phyloP scores from a whole-genome alignment of 2,888 invertebrate species.

The Brenthis ino region DNA sequence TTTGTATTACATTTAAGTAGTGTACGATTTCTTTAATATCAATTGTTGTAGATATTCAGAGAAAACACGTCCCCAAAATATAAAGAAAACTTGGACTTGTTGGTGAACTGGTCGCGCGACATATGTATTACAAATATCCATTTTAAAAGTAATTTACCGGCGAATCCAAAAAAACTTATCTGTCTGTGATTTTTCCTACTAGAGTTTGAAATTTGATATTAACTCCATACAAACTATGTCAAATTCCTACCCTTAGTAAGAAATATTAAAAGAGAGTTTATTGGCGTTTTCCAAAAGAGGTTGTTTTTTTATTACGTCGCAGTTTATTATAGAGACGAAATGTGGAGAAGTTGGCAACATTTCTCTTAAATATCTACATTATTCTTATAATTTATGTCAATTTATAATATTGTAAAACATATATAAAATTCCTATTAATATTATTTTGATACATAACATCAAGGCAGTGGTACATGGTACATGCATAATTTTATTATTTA shows the following conservation, averaged over 20 bases:
- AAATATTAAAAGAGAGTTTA: no score
- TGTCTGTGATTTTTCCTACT: no score
- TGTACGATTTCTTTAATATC: background rate
- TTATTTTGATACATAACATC: slow-evolving; percentile 63
- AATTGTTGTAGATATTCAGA: slow-evolving; percentile 8
- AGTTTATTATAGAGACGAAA: no score
- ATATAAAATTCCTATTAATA: slow-evolving; percentile 59
- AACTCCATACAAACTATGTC: no score
- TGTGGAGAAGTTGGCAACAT: background rate
- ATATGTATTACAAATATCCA: background rate
- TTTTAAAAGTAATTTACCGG: no score
- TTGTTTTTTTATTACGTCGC: no score
- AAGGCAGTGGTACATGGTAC: slow-evolving; percentile 69
- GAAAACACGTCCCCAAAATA: background rate
- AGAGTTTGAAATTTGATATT: no score
- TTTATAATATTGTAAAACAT: slow-evolving; percentile 57
- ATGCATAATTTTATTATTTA: slow-evolving; percentile 33
- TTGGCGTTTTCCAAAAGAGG: no score
- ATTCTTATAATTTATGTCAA: slow-evolving; percentile 44
- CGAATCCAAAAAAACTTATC: no score
- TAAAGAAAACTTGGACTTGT: background rate
- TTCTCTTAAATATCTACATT: slow-evolving; percentile 7
- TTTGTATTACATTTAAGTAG: slow-evolving; percentile 1
- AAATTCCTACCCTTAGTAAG: no score
- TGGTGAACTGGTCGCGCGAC: background rate